Evolutionary conservation across 1,140 invertebrate genomes (phyloP).

Genomic region (Rhopalosiphum maidis): DNA sequence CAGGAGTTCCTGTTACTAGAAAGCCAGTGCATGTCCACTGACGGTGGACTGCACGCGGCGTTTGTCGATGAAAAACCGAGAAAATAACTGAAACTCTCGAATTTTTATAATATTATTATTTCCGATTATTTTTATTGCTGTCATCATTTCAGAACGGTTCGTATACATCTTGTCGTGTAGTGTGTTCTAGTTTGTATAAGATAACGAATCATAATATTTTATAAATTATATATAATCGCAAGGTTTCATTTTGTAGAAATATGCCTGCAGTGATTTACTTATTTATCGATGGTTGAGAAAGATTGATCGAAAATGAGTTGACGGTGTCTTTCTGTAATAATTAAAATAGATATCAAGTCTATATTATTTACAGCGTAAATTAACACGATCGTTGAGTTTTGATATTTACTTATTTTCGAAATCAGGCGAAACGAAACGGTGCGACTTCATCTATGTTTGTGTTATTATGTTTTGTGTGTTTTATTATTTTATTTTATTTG

Average conservation of each 20-base stretch:
- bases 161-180: background rate
- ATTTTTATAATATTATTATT: background rate
- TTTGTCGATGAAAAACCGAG: constrained; percentile 61
- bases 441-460: background rate
- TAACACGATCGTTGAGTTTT: background rate
- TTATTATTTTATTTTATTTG: constrained; percentile 7
- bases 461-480: background rate
- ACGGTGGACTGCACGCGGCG: constrained; percentile 65
- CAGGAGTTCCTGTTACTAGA: constrained; percentile 73
- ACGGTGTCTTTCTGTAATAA: background rate
- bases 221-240: background rate
- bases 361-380: background rate
- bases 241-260: background rate
- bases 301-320: background rate
- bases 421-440: background rate
- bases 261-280: background rate
- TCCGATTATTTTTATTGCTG: background rate
- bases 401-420: background rate
- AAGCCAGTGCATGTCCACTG: constrained; percentile 69
- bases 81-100: background rate
- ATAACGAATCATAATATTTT: background rate
- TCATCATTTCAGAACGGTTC: background rate
- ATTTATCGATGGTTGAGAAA: background rate
- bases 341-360: background rate
- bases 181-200: background rate